phyloP scores from a whole-genome alignment of 2,797 vertebrate genomes.

The Sternarchorhynchus goeldii region DNA sequence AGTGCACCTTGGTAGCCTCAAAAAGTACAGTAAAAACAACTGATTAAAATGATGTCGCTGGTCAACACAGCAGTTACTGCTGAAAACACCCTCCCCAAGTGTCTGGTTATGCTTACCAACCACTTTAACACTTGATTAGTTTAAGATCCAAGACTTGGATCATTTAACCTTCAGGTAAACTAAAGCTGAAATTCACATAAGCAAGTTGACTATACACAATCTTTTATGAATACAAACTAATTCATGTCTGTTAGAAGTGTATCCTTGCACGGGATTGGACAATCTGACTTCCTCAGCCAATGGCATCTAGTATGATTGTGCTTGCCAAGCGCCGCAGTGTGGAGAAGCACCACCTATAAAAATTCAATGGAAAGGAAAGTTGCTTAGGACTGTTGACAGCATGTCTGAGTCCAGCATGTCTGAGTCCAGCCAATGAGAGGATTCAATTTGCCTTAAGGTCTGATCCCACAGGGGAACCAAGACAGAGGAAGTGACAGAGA shows the following conservation, averaged over 20 bases:
- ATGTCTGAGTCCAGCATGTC: slow-evolving; percentile 42
- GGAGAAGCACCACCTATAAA: slow-evolving; percentile 16
- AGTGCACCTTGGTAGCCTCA: not conserved
- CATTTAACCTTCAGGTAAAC: no score
- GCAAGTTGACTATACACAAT: not conserved
- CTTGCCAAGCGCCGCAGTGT: slow-evolving; percentile 29
- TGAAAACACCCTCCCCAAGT: not conserved
- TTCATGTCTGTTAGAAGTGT: slow-evolving; percentile 1
- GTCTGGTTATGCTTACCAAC: not conserved
- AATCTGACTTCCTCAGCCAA: slow-evolving; percentile 18
- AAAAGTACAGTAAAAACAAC: not conserved
- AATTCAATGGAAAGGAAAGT: slow-evolving; percentile 52
- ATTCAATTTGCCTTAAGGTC: slow-evolving; percentile 62
- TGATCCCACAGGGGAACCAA: slow-evolving; percentile 50
- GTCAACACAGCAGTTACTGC: not conserved
- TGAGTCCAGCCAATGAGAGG: slow-evolving; percentile 43
- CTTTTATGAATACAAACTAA: not conserved
- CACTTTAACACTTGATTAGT: not conserved
- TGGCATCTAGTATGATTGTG: slow-evolving; percentile 22
- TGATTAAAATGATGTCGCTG: not conserved
- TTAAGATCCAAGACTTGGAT: no score
- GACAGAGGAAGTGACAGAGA: slow-evolving; percentile 61
- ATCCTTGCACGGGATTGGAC: slow-evolving; percentile 20
- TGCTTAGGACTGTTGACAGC: slow-evolving; percentile 60
- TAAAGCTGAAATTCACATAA: no score